Evolutionary conservation across 2,888 invertebrate genomes (phyloP), one percentile per base, ranked within the genome.

Genomic region (Antheraea yamamai): DNA sequence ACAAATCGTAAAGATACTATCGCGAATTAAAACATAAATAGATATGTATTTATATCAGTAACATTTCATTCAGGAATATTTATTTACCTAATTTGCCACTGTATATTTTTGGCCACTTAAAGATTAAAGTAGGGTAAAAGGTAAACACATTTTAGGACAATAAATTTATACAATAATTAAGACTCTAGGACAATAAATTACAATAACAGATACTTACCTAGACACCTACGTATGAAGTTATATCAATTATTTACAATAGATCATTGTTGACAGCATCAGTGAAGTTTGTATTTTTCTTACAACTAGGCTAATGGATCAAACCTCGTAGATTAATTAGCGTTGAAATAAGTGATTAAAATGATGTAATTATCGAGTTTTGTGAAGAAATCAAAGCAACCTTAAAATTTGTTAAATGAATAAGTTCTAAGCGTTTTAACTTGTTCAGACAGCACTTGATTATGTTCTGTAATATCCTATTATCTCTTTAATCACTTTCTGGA

Each of bases 271-370:
- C 18, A 12, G 64, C 14, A 14, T 23, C 64, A 12, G 12, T 64
- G 26, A 26, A 26, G 26, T 64, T 64, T 64, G 87, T 89, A 89
- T 89, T 89, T 89, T 88, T 88, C 83, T 88, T 87, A 87, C 79
- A 83, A 81, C 79, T 88, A 86, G 86, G 84, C 84, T 84, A 85
- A 85, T 80, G 79, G 83, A 81, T 77, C 75, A 78, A 51, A 76
- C 81, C 85, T 83, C 74, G 80, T 88, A 87, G 87, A 80, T 83
- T 88, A 89, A 80, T 83, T 88, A 89, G 84, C 78, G 79, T 79
- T 83, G 80, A 79, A 80, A 77, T 85, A 84, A 84, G 81, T 76
- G 76, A 23, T 71, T 64, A 52, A 78, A 77, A 81, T 79, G 77
- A 12, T 80, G 83, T 87, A 83, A 84, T 85, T 78, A 82, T 79